Conservation (phyloP, 92 coral and sea anemone species). For the Zoanthus sociatus region DNA sequence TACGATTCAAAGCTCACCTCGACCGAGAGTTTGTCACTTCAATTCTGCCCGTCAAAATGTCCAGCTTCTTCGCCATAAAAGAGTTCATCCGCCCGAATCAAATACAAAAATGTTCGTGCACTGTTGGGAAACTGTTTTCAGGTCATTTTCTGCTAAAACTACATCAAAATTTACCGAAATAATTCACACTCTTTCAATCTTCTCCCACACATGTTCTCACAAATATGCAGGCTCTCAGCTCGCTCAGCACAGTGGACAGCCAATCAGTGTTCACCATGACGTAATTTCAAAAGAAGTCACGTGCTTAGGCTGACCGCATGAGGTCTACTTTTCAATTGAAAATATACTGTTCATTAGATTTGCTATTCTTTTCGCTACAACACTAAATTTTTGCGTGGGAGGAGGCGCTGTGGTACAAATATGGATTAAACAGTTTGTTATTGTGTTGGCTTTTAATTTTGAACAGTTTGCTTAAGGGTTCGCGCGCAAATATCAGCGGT, state of each 20-base stretch:
- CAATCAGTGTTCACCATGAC: slow-evolving; percentile 86
- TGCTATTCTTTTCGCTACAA: slow-evolving; percentile 14
- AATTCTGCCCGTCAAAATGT: slow-evolving; percentile 76
- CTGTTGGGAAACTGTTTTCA: slow-evolving; percentile 54
- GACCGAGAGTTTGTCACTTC: slow-evolving; percentile 58
- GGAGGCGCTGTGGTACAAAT: slow-evolving; percentile 14
- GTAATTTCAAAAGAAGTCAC: slow-evolving; percentile 78
- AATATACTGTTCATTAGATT: slow-evolving; percentile 20
- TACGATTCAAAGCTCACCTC: slow-evolving; percentile 42
- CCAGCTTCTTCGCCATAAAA: slow-evolving; percentile 81
- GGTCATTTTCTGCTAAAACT: slow-evolving; percentile 55
- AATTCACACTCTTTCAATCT: slow-evolving; percentile 50
- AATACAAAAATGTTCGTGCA: slow-evolving; percentile 43
- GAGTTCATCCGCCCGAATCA: slow-evolving; percentile 50
- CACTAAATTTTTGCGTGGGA: slow-evolving; percentile 40
- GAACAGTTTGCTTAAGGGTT: slow-evolving; percentile 21
- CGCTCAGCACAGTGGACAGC: slow-evolving; percentile 61
- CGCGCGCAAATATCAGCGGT: slow-evolving; percentile 29
- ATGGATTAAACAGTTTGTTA: slow-evolving; percentile 38
- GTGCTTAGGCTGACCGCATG: slow-evolving; percentile 79
- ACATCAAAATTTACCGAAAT: slow-evolving; percentile 43
- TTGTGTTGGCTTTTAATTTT: slow-evolving; percentile 20
- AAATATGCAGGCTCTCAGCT: slow-evolving; percentile 77
- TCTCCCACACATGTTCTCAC: slow-evolving; percentile 53
- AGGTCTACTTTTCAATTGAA: slow-evolving; percentile 51